Percentiles rank a stretch among this genome's conserved stretches.
These are phyloP conservation scores for Syrphus vitripennis DNA, from an alignment of 2,888 invertebrate genomes.

Conservation along the genomic window DNA sequence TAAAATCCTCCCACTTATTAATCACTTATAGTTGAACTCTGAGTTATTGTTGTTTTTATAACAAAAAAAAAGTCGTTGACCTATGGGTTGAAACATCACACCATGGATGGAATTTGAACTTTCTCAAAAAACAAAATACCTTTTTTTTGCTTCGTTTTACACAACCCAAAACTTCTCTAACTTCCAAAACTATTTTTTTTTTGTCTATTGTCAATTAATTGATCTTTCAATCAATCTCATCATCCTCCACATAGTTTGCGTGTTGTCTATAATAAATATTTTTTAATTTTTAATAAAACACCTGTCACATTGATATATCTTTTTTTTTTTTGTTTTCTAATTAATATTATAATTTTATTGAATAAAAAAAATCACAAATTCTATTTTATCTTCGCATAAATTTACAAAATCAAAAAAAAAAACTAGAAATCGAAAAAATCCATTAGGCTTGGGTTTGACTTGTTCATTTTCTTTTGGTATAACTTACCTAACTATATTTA, in stretches of 20 bases:
- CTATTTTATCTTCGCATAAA: slow-evolving; percentile 28
- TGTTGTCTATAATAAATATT: slow-evolving; percentile 48
- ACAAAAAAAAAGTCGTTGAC: too few species aligned
- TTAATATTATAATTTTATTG: slow-evolving; percentile 58
- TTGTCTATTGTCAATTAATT: slow-evolving; percentile 11
- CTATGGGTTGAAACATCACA: too few species aligned
- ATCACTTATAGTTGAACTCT: too few species aligned
- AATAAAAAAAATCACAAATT: neutral
- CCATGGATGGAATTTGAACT: neutral
- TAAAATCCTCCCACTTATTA: too few species aligned
- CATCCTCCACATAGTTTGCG: neutral
- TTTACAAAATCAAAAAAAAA: slow-evolving; percentile 6
- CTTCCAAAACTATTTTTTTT: neutral
- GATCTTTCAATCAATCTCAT: slow-evolving; percentile 50
- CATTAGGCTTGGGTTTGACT: slow-evolving; percentile 40
- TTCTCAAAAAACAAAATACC: neutral
- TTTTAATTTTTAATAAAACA: slow-evolving; percentile 52
- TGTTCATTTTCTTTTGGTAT: neutral
- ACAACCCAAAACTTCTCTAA: neutral
- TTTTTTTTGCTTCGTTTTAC: neutral
- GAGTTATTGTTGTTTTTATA: too few species aligned
- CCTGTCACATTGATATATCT: slow-evolving; percentile 58
- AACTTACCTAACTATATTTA: slow-evolving; percentile 12
- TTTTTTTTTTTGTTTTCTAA: slow-evolving; percentile 14
- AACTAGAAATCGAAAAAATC: slow-evolving; percentile 24